Conservation (phyloP, 2,888 invertebrate species). For the Heteropelma amictum region DNA sequence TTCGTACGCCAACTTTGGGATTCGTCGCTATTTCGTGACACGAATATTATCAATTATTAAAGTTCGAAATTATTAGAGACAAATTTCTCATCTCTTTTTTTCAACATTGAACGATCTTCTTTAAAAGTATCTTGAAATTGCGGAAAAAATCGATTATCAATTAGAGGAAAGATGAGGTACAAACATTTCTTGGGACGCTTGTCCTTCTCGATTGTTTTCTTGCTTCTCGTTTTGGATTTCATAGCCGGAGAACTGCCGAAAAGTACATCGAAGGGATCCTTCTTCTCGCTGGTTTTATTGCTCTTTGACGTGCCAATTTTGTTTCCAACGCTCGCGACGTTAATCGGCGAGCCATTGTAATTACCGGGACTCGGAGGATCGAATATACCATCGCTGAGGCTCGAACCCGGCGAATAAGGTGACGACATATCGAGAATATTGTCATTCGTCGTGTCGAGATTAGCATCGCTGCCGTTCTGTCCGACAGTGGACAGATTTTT, state of each 20-base stretch:
- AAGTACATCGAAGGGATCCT: slow-evolving; percentile 82
- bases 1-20: slow-evolving; percentile 85
- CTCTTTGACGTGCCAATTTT: slow-evolving; percentile 65
- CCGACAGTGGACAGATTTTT: slow-evolving; percentile 71
- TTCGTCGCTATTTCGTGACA: slow-evolving; percentile 79
- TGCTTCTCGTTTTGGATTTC: slow-evolving; percentile 71
- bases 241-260: slow-evolving; percentile 80
- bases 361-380: slow-evolving; percentile 83
- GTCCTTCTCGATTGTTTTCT: slow-evolving; percentile 77
- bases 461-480: slow-evolving; percentile 77
- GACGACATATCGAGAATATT: slow-evolving; percentile 87
- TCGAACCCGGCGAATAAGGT: slow-evolving; percentile 94
- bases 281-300: slow-evolving; percentile 69
- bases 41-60: too few relatives aligned
- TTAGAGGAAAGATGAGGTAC: slow-evolving; percentile 45
- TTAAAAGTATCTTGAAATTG: neutral
- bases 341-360: slow-evolving; percentile 62
- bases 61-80: too few relatives aligned
- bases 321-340: slow-evolving; percentile 37
- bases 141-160: slow-evolving; percentile 1
- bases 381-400: slow-evolving; percentile 92
- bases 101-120: too few relatives aligned
- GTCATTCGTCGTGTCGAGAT: slow-evolving; percentile 77
- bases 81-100: too few relatives aligned
- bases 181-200: slow-evolving; percentile 79